Evolutionary conservation across 2,888 invertebrate genomes (phyloP).

Genomic region (Drosophila macrospina): DNA sequence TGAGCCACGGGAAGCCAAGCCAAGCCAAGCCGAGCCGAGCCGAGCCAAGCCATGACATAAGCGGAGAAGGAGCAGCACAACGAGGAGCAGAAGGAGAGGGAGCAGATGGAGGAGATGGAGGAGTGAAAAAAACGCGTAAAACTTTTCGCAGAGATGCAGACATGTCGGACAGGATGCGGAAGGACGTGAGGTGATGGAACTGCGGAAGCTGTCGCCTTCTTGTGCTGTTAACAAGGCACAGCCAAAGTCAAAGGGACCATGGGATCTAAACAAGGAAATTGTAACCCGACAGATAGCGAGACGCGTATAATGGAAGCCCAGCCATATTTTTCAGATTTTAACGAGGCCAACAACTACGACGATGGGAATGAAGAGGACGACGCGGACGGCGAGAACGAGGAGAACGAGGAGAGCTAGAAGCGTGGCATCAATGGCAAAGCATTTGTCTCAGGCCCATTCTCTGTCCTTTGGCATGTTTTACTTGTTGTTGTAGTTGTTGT

Average conservation of each 20-base stretch:
- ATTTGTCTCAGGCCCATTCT: slow-evolving; percentile 58
- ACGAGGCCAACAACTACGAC: slow-evolving; percentile 58
- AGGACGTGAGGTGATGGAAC: slow-evolving; percentile 17
- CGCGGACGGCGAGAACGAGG: slow-evolving; percentile 13
- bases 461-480: slow-evolving; percentile 34
- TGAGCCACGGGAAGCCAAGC: slow-evolving; percentile 13
- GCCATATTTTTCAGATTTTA: slow-evolving; percentile 75
- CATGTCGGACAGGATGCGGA: slow-evolving; percentile 12
- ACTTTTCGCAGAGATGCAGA: slow-evolving; percentile 45
- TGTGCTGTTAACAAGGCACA: slow-evolving; percentile 72
- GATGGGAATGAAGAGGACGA: slow-evolving; percentile 23
- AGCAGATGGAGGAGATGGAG: background rate
- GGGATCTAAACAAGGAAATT: slow-evolving; percentile 65
- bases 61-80: no score
- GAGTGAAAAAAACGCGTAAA: slow-evolving; percentile 47
- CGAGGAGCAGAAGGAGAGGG: no score
- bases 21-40: no score
- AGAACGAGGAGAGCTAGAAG: slow-evolving; percentile 17
- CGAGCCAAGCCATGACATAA: no score
- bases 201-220: slow-evolving; percentile 50
- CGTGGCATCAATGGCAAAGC: slow-evolving; percentile 54
- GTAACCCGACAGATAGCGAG: slow-evolving; percentile 71
- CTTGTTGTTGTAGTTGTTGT: background rate
- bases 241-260: slow-evolving; percentile 27
- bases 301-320: slow-evolving; percentile 67